Evolutionary conservation across 1,140 invertebrate species (phyloP), one percentile per base, ranked within the genome.

Genomic region (Aricia agestis): DNA sequence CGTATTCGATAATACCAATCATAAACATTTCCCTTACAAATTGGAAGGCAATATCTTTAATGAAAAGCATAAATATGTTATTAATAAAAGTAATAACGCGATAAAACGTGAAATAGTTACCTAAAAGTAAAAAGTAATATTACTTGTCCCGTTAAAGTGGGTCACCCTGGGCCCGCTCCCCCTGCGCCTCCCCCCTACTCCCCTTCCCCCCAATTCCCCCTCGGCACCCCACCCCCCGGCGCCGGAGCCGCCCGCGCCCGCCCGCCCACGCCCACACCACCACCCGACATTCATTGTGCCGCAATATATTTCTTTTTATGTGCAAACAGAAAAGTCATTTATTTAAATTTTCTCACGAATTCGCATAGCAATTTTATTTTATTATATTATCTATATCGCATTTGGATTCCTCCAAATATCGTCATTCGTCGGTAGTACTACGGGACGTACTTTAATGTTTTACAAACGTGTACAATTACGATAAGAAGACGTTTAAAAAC

Each of bases 281-380:
- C 86, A 78, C 82, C 82, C 83, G 83, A 89, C 86, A 91, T 89
- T 89, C 87, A 89, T 90, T 91, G 87, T 90, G 89, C 87, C 87
- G 89, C 89, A 91, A 91, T 91, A 91, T 91, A 91, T 90, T 91
- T 90, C 86, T 89, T 90, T 91, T 91, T 91, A 91, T 91, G 89
- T 91, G 87, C 89, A 91, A 91, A 91, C 87, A 90, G 89, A 91
- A 91, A 89, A 91, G 89, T 90, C 87, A 91, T 89, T 90, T 91
- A 91, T 91, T 91, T 89, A 91, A 91, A 91, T 89, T 91, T 91
- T 89, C 89, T 91, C 89, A 91, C 89, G 89, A 91, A 91, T 91
- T 90, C 86, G 82, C 87, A 87, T 87, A 83, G 87, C 86, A 91
- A 91, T 91, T 91, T 91, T 86, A 89, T 91, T 90, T 87, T 91